Evolutionary conservation across 1,140 invertebrate genomes (phyloP).

Genomic region (Halyomorpha halys): DNA sequence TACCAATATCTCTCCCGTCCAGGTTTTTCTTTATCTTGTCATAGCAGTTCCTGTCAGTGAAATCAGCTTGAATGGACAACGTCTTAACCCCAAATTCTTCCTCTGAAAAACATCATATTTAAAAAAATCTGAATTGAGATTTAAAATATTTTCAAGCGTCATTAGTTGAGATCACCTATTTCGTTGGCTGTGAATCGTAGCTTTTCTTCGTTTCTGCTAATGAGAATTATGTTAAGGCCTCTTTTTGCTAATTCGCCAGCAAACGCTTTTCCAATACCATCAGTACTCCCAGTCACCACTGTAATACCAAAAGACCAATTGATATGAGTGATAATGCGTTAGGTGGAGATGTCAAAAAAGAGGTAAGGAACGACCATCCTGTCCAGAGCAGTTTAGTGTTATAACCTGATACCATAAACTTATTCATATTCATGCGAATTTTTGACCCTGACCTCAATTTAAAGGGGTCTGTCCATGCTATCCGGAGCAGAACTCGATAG

Average conservation of each 20-base stretch:
- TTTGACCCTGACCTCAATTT: too few species aligned
- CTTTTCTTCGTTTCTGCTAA: conserved; percentile 69
- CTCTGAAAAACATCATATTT: neutral
- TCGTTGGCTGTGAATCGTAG: conserved; percentile 58
- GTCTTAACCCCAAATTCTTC: neutral
- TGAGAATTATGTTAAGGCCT: conserved; percentile 72
- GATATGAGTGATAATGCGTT: too few species aligned
- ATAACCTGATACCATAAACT: too few species aligned
- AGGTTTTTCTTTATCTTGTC: neutral
- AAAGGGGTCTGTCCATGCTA: too few species aligned
- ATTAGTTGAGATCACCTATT: conserved; percentile 43
- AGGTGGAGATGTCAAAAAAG: too few species aligned
- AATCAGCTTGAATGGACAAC: conserved; percentile 1
- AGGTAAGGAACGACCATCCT: too few species aligned
- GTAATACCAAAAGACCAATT: neutral
- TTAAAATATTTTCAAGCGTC: too few species aligned
- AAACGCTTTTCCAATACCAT: conserved; percentile 87
- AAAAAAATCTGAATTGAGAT: neutral
- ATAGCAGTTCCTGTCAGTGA: neutral
- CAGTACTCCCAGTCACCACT: conserved; percentile 85
- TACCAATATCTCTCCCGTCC: neutral
- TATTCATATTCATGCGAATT: too few species aligned
- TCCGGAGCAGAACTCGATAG: too few species aligned
- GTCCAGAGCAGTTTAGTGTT: too few species aligned
- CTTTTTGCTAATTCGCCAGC: conserved; percentile 68